Conservation (phyloP, 2,888 invertebrate species). For the Himalopsyche anomala region DNA sequence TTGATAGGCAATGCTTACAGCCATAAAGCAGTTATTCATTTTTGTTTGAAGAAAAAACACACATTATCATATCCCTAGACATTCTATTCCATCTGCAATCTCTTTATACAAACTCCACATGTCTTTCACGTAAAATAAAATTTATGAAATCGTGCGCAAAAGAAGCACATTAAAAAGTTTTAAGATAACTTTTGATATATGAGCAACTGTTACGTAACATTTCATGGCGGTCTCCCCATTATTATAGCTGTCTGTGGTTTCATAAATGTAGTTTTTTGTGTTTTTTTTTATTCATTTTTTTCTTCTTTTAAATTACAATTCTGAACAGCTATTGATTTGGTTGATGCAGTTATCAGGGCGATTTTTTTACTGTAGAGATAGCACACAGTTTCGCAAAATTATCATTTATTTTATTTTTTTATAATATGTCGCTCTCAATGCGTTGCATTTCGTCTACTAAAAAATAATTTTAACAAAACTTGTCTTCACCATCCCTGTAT, state of each 20-base stretch:
- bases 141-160: conserved; percentile 34
- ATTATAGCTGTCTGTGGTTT: conserved; percentile 34
- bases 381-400: not conserved
- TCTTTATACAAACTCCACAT: conserved; percentile 34
- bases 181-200: conserved; percentile 34
- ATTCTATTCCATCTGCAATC: conserved; percentile 30
- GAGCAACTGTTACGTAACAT: conserved; percentile 14
- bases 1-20: conserved; percentile 26
- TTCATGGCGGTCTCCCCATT: conserved; percentile 1
- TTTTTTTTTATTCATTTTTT: conserved; percentile 14
- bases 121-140: conserved; percentile 30
- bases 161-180: conserved; percentile 34
- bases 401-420: too few relatives aligned
- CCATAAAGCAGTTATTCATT: conserved; percentile 21
- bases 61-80: conserved; percentile 34
- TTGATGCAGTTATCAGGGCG: conserved; percentile 1
- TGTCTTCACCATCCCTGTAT: too few relatives aligned
- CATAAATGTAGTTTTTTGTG: not conserved
- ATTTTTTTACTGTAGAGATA: not conserved
- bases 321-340: conserved; percentile 26
- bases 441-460: too few relatives aligned
- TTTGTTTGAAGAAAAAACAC: conserved; percentile 20
- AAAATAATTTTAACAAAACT: too few relatives aligned
- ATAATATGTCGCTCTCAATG: too few relatives aligned
- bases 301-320: not conserved